A percentile compares a stretch with the other conserved stretches of the same genome.
Conservation (phyloP, 2,888 invertebrate species). For the Apeira syringaria region DNA sequence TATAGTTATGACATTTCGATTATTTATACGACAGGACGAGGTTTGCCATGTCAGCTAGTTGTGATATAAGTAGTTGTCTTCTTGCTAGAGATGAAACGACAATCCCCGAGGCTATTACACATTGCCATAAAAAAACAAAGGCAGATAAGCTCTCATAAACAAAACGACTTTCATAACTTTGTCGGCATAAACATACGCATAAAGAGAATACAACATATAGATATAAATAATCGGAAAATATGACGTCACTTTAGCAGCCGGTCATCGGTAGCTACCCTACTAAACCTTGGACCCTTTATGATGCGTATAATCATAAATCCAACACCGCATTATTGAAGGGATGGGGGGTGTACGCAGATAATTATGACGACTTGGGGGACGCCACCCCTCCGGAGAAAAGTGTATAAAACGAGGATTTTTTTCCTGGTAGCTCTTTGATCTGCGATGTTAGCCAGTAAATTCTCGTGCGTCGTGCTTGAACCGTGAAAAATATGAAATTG, state of each 20-base stretch:
- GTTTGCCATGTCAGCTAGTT: too few species aligned
- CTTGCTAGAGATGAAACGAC: neutral
- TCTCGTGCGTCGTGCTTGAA: too few species aligned
- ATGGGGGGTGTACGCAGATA: conserved; percentile 44
- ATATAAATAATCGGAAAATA: conserved; percentile 24
- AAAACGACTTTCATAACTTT: neutral
- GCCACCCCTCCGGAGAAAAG: conserved; percentile 5
- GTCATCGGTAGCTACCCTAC: conserved; percentile 36
- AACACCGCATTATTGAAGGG: conserved; percentile 53
- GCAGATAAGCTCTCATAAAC: neutral
- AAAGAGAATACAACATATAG: neutral
- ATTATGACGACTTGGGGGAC: conserved; percentile 45
- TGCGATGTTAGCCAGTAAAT: too few species aligned
- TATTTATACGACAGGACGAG: too few species aligned
- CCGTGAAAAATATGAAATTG: too few species aligned
- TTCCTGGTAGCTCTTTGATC: conserved; percentile 8
- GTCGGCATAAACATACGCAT: neutral
- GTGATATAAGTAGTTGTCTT: too few species aligned
- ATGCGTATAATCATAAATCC: conserved; percentile 56
- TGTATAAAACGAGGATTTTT: neutral
- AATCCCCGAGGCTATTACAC: neutral
- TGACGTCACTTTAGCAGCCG: conserved; percentile 44
- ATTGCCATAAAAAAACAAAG: neutral
- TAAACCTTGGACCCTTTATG: conserved; percentile 54
- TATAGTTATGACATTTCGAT: too few species aligned